Evolutionary conservation across 92 coral and sea anemone species (phyloP).

Genomic region (Paramuricea clavata): DNA sequence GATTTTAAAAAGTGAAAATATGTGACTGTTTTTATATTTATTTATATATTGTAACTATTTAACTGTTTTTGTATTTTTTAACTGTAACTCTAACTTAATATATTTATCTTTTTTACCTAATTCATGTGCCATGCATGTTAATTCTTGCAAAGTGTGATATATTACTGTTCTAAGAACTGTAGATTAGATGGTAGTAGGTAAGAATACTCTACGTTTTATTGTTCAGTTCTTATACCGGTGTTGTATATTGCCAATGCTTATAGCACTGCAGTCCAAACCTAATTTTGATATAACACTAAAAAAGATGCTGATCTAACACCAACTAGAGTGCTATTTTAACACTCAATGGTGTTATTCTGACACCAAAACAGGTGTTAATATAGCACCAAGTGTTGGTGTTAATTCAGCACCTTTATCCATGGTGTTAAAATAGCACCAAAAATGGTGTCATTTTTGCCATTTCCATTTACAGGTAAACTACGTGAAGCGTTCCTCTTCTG

Average conservation of each 20-base stretch:
- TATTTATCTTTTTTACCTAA: not conserved
- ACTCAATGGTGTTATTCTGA: slow-evolving; percentile 10
- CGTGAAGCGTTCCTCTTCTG: too few relatives aligned
- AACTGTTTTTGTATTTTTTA: too few relatives aligned
- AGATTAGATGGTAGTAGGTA: not conserved
- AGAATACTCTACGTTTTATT: too few relatives aligned
- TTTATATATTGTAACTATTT: not conserved
- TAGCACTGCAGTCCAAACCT: not conserved
- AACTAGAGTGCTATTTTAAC: not conserved
- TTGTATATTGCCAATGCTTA: too few relatives aligned
- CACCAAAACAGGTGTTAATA: slow-evolving; percentile 11
- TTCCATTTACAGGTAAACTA: too few relatives aligned
- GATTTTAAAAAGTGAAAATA: slow-evolving; percentile 3
- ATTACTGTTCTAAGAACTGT: not conserved
- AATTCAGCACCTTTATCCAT: not conserved
- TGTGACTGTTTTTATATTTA: not conserved
- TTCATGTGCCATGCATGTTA: not conserved
- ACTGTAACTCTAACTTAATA: not conserved
- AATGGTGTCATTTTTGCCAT: slow-evolving; percentile 7
- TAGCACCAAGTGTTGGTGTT: slow-evolving; percentile 2
- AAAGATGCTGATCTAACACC: slow-evolving; percentile 5
- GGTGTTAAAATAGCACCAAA: slow-evolving; percentile 9
- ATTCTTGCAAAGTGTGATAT: not conserved
- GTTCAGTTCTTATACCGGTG: too few relatives aligned
- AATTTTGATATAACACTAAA: not conserved